Evolutionary conservation across 2,888 invertebrate genomes (phyloP).

Genomic region (Tachina lurida): DNA sequence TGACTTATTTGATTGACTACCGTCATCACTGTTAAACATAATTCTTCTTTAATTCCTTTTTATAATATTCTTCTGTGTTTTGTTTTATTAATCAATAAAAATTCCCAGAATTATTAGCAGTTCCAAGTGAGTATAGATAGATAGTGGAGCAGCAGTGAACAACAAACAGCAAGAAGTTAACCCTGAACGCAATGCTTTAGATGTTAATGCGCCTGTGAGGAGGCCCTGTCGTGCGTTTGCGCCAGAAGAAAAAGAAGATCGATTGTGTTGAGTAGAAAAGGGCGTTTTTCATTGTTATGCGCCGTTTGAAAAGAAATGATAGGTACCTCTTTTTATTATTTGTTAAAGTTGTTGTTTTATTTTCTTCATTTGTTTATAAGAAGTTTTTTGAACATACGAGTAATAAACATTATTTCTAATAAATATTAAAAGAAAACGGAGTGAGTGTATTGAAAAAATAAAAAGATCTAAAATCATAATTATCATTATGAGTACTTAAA

Average conservation of each 20-base stretch:
- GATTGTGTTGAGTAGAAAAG: conserved; percentile 61
- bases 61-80: conserved; percentile 3
- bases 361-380: conserved; percentile 16
- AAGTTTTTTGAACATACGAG: conserved; percentile 26
- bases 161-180: conserved; percentile 31
- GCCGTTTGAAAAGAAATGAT: conserved; percentile 53
- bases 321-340: conserved; percentile 7
- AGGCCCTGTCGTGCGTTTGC: conserved; percentile 69
- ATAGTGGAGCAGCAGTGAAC: conserved; percentile 16
- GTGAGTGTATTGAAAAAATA: background rate
- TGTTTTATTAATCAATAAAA: conserved; percentile 46
- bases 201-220: conserved; percentile 62
- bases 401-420: conserved; percentile 31
- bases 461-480: conserved; percentile 32
- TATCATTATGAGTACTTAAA: conserved; percentile 33
- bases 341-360: background rate
- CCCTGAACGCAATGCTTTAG: conserved; percentile 55
- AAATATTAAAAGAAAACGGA: background rate
- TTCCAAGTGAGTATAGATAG: conserved; percentile 34
- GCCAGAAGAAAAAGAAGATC: conserved; percentile 56
- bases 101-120: conserved; percentile 56
- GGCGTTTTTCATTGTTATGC: conserved; percentile 67
- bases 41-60: conserved; percentile 42
- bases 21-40: conserved; percentile 67
- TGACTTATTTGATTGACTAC: conserved; percentile 70